A percentile compares a stretch with the other conserved stretches of the same genome.
These are phyloP conservation scores for Ptyas mucosa DNA, from an alignment of 2,113 vertebrate species.

Conservation along the genomic window DNA sequence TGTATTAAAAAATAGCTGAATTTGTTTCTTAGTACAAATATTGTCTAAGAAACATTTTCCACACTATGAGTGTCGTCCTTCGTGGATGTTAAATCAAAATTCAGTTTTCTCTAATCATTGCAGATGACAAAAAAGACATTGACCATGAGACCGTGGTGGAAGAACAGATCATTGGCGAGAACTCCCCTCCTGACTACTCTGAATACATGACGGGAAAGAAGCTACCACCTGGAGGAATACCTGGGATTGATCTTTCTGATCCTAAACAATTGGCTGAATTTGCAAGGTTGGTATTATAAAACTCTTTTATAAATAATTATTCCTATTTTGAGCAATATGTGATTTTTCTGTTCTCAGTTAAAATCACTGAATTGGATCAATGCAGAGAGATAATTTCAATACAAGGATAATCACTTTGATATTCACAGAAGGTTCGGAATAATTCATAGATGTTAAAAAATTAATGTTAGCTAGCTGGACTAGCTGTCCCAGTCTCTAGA, in stretches of 20 bases:
- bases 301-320: neutral
- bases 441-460: neutral
- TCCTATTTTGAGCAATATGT: neutral
- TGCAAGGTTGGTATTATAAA: slow-evolving; percentile 81
- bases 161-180: slow-evolving; percentile 94
- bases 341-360: neutral
- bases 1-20: slow-evolving; percentile 1
- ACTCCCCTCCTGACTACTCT: slow-evolving; percentile 96
- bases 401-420: neutral
- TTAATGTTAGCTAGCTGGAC: neutral
- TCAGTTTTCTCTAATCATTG: slow-evolving; percentile 56
- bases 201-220: slow-evolving; percentile 99
- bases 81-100: slow-evolving; percentile 13
- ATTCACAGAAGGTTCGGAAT: neutral
- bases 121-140: slow-evolving; percentile 99
- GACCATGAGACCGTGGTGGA: slow-evolving; percentile 94
- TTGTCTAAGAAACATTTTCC: neutral
- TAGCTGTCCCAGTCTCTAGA: neutral
- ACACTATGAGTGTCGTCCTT: neutral
- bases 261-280: slow-evolving; percentile 98
- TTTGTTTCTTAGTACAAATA: neutral
- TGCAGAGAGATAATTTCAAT: neutral
- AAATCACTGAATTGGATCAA: neutral
- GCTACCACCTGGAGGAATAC: slow-evolving; percentile 95
- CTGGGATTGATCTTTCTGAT: slow-evolving; percentile 95